Conservation (phyloP, 2,888 invertebrate genomes). For the Oscheius myriophilus region DNA sequence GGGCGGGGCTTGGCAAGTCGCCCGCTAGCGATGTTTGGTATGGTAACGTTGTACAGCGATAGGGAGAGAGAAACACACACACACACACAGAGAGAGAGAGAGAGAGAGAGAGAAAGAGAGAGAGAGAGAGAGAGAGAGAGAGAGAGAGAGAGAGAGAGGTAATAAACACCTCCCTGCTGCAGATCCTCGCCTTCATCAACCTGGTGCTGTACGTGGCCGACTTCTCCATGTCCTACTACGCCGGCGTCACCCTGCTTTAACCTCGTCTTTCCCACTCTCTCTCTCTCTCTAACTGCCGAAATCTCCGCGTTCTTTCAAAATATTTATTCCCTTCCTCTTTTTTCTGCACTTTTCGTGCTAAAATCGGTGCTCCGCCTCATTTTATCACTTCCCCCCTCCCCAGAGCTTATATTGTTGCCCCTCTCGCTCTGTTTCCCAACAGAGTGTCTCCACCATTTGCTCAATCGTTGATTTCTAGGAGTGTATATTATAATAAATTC, state of each 20-base stretch:
- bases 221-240: constrained; percentile 59
- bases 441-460: too few relatives aligned
- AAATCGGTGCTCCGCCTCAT: constrained; percentile 4
- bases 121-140: constrained; percentile 2
- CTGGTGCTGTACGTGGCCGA: constrained; percentile 61
- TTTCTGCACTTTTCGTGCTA: constrained; percentile 2
- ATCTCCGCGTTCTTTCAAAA: background rate
- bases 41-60: too few relatives aligned
- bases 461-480: too few relatives aligned
- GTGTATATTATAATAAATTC: too few relatives aligned
- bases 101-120: too few relatives aligned
- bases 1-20: too few relatives aligned
- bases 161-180: constrained; percentile 18
- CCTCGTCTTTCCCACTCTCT: background rate
- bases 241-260: constrained; percentile 63
- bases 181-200: constrained; percentile 64
- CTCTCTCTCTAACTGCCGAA: constrained; percentile 23
- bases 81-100: too few relatives aligned
- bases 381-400: background rate
- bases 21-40: too few relatives aligned
- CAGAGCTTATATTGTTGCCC: constrained; percentile 7
- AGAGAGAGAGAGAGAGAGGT: too few relatives aligned
- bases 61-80: too few relatives aligned
- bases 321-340: background rate
- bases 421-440: too few relatives aligned